Base-by-base conservation (phyloP, 2,888 invertebrate species). In the Synanthedon formicaeformis region DNA sequence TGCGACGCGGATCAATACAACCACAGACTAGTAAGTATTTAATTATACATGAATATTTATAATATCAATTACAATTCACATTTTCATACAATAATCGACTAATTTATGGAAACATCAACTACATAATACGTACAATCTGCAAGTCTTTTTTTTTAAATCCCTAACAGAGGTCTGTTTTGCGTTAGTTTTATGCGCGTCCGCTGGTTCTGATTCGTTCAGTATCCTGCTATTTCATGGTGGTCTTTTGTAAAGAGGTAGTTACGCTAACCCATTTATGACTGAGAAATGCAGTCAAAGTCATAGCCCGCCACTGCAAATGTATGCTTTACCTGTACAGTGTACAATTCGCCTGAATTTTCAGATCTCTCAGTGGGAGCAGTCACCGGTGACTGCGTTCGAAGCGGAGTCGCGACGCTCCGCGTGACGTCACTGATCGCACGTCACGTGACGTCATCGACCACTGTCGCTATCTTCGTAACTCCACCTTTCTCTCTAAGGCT, bases 291-390 rank as follows among this genome's bases (percentile, higher is more conserved):
- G n/a, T n/a, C n/a, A n/a, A 16, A 16, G n/a, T 41, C 18, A 41
- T 13, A 5, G 1, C 41, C 27, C 1, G 34, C 10, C 34, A 10
- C 8, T 34, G 1, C 6, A 11, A 41, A 11, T n/a, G 1, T n/a
- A 45, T 13, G 14, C n/a, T 45, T 45, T 6, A 11, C 10, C 10
- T 34, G 34, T n/a, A n/a, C n/a, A n/a, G n/a, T n/a, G n/a, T n/a
- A n/a, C n/a, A n/a, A 11, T 45, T 12, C n/a, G 4, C 10, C 10
- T 34, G 34, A 10, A 34, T 10, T 34, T 34, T 34, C 34, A 34
- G 34, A 34, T 34, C 10, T 34, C 10, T 34, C 34, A 89, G 75
- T 91, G 91, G 80, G 83, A 91, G 74, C 90, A 91, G 81, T 90
- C 91, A 72, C 91, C 91, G 63, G 57, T 51, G 61, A 63, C 58